phyloP scores from a whole-genome alignment of 1,140 invertebrate species.

The Drosophila asahinai region DNA sequence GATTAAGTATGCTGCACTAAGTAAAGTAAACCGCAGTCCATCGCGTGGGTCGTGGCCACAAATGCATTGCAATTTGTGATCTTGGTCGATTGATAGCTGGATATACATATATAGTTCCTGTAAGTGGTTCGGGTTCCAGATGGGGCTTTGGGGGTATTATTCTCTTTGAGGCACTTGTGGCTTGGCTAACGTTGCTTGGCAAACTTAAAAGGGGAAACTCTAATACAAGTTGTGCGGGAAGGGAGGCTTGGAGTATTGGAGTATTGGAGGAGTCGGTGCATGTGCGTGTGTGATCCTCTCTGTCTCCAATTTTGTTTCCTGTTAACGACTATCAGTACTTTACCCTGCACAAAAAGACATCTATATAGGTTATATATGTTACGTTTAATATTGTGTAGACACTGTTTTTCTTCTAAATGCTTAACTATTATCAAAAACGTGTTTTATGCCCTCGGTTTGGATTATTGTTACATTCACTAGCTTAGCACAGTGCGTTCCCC shows the following conservation, averaged over 20 bases:
- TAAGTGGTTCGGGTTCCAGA: background rate
- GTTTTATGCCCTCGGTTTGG: constrained; percentile 3
- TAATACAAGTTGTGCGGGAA: constrained; percentile 23
- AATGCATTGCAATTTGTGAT: constrained; percentile 63
- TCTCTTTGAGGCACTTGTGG: constrained; percentile 57
- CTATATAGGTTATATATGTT: constrained; percentile 5
- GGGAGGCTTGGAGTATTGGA: too few relatives aligned
- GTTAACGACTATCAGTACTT: constrained; percentile 72
- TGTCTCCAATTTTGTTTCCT: background rate
- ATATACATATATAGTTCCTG: constrained; percentile 8
- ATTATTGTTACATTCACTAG: constrained; percentile 63
- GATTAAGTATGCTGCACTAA: constrained; percentile 24
- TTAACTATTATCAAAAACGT: constrained; percentile 28
- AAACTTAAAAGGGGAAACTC: constrained; percentile 22
- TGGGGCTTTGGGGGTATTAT: background rate
- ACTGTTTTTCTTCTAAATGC: constrained; percentile 21
- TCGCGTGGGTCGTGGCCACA: constrained; percentile 18
- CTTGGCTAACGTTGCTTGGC: constrained; percentile 55
- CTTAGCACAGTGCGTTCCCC: background rate
- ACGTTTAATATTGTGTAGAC: constrained; percentile 15
- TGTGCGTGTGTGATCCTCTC: constrained; percentile 3
- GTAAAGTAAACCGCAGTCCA: constrained; percentile 33
- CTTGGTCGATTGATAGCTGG: constrained; percentile 51
- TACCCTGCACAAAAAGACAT: constrained; percentile 36
- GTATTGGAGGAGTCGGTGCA: background rate